Evolutionary conservation across 2,888 invertebrate genomes (phyloP).

Genomic region (Onchidella celtica): DNA sequence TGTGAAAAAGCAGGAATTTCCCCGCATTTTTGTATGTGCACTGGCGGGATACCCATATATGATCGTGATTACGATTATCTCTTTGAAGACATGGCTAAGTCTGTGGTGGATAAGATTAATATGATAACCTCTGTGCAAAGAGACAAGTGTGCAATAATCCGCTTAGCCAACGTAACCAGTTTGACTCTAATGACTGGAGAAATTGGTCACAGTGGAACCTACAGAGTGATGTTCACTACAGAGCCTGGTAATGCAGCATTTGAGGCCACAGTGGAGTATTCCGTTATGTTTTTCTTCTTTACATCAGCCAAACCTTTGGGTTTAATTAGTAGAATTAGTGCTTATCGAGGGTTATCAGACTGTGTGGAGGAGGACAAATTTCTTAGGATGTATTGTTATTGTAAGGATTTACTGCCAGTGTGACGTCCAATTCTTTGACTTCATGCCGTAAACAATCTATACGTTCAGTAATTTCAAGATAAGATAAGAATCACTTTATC

Average conservation of each 20-base stretch:
- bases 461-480: too few relatives aligned
- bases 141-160: background rate
- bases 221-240: conserved; percentile 18
- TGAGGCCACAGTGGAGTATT: conserved; percentile 31
- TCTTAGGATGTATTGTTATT: conserved; percentile 33
- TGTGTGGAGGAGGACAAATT: conserved; percentile 14
- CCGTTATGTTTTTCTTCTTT: background rate
- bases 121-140: background rate
- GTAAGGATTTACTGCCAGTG: conserved; percentile 9
- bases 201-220: background rate
- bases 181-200: background rate
- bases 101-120: conserved; percentile 25
- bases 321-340: conserved; percentile 20
- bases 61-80: background rate
- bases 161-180: conserved; percentile 1
- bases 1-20: conserved; percentile 89
- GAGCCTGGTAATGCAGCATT: conserved; percentile 22
- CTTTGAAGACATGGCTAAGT: background rate
- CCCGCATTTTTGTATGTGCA: conserved; percentile 82
- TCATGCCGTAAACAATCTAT: too few relatives aligned
- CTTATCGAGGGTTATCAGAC: conserved; percentile 20
- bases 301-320: background rate
- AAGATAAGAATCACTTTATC: too few relatives aligned
- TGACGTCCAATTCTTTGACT: too few relatives aligned
- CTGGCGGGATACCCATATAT: background rate